phyloP scores from a whole-genome alignment of 2,888 invertebrate species.

The Caenorhabditis macrosperma region DNA sequence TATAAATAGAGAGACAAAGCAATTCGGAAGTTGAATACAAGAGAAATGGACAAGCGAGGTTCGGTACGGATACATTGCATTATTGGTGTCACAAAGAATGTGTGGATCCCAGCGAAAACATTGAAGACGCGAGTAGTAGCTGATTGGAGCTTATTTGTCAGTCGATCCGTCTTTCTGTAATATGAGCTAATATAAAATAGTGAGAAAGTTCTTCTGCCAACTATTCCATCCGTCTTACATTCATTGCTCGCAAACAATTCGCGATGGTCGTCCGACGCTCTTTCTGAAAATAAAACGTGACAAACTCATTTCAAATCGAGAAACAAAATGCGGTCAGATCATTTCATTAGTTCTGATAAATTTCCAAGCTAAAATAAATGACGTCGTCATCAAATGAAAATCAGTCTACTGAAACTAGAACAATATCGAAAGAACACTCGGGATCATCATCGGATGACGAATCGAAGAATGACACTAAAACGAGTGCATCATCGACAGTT shows the following conservation, averaged over 20 bases:
- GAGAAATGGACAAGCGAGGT: too few species aligned
- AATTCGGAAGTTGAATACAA: too few species aligned
- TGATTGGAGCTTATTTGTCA: too few species aligned
- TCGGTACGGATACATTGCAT: too few species aligned
- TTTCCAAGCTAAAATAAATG: neutral
- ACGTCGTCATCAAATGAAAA: slow-evolving; percentile 6
- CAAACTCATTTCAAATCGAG: neutral
- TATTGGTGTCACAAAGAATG: too few species aligned
- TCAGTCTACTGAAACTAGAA: slow-evolving; percentile 19
- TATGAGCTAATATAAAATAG: too few species aligned
- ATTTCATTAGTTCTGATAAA: neutral
- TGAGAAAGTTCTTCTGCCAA: too few species aligned
- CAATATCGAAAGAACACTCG: slow-evolving; percentile 12
- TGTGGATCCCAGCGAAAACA: too few species aligned
- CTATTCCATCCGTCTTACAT: neutral
- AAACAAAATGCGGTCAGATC: neutral
- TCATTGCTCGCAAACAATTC: neutral
- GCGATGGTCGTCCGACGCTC: slow-evolving; percentile 16
- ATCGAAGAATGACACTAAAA: neutral
- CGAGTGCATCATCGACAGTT: slow-evolving; percentile 3
- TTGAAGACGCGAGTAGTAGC: too few species aligned
- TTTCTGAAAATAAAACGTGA: slow-evolving; percentile 13
- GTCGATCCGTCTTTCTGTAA: too few species aligned
- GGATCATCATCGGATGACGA: neutral
- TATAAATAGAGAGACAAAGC: too few species aligned